Conservation (phyloP, 2,888 invertebrate genomes). For the Rhodophaea formosa region DNA sequence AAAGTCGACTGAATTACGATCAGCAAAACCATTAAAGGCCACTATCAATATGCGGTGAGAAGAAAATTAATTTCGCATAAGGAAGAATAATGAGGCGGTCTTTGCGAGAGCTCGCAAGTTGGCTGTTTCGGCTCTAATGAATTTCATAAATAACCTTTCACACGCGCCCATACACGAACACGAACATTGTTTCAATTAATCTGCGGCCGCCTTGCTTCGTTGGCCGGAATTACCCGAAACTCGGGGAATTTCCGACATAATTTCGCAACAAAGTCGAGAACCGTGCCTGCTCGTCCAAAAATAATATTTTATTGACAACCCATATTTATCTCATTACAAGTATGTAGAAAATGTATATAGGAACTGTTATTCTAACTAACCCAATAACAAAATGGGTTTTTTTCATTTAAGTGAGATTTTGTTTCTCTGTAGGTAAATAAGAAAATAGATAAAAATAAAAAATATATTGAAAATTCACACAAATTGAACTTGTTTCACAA, state of each 20-base stretch:
- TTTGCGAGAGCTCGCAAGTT: slow-evolving; percentile 7
- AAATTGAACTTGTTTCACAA: no score
- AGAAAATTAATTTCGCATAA: slow-evolving; percentile 17
- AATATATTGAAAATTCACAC: no score
- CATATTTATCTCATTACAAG: background rate
- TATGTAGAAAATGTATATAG: background rate
- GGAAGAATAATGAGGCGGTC: slow-evolving; percentile 12
- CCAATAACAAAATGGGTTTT: no score
- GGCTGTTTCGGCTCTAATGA: slow-evolving; percentile 16
- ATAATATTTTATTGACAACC: slow-evolving; percentile 10
- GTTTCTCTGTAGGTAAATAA: no score
- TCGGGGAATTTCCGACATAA: slow-evolving; percentile 16
- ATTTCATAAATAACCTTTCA: slow-evolving; percentile 21
- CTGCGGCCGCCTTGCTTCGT: slow-evolving; percentile 18
- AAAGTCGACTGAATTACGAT: no score
- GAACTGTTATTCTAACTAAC: background rate
- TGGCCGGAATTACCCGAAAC: slow-evolving; percentile 15
- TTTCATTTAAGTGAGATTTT: no score
- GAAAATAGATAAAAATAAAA: no score
- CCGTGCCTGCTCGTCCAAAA: slow-evolving; percentile 9
- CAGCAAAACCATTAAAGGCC: background rate
- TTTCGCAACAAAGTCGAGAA: slow-evolving; percentile 12
- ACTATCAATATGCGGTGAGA: background rate
- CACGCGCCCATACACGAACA: slow-evolving; percentile 17
- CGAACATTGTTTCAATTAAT: slow-evolving; percentile 27